Evolutionary conservation across 2,888 invertebrate genomes (phyloP).

Genomic region (Andrena trimmerana): DNA sequence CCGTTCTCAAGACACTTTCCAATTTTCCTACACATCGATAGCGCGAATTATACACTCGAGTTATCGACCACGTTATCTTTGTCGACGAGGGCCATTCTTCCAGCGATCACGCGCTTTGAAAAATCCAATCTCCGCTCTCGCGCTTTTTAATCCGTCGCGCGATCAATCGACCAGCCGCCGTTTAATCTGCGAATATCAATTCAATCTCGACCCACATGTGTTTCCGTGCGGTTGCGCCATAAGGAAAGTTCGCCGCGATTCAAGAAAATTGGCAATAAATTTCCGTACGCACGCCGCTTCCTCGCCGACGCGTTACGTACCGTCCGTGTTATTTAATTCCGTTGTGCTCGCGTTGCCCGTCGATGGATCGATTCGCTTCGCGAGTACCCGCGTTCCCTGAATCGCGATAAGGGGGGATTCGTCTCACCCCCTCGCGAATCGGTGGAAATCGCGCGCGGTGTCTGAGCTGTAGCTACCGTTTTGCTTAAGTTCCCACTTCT

Average conservation of each 20-base stretch:
- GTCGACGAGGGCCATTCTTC: no score
- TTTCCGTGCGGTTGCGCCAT: constrained; percentile 42
- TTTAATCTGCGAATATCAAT: constrained; percentile 31
- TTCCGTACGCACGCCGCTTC: constrained; percentile 49
- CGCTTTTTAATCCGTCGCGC: neutral
- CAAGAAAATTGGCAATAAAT: constrained; percentile 58
- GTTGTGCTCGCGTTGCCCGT: constrained; percentile 38
- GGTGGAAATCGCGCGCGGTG: no score
- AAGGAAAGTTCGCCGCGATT: constrained; percentile 49
- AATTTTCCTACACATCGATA: no score
- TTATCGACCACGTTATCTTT: no score
- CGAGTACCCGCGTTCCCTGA: neutral
- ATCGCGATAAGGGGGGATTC: no score
- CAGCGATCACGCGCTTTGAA: neutral
- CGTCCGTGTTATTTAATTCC: constrained; percentile 51
- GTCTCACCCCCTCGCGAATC: no score
- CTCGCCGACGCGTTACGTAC: constrained; percentile 44
- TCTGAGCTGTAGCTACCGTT: no score
- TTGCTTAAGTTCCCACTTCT: no score
- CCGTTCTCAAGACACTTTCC: no score
- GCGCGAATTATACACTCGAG: no score
- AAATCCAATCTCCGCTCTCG: neutral
- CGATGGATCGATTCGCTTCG: constrained; percentile 45
- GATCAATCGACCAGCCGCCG: constrained; percentile 4
- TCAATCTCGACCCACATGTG: constrained; percentile 49